Conservation (phyloP, 2,888 invertebrate species). For the Rhaphigaster nebulosa region DNA sequence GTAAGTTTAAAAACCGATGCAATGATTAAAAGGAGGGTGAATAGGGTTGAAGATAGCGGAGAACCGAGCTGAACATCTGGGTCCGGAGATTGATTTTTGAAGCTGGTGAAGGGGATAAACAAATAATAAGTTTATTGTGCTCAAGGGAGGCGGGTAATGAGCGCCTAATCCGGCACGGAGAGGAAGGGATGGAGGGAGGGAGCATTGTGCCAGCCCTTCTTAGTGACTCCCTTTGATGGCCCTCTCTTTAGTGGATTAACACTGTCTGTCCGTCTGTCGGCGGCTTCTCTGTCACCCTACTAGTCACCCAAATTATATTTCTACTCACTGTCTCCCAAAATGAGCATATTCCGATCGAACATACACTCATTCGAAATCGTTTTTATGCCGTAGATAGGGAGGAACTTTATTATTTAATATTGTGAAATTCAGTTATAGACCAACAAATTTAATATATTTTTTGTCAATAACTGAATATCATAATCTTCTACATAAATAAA, state of each 20-base stretch:
- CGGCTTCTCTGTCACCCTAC: background rate
- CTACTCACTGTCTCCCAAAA: background rate
- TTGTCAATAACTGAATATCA: no score
- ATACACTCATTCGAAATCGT: background rate
- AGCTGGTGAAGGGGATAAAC: conserved; percentile 49
- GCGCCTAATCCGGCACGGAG: conserved; percentile 34
- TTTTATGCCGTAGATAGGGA: background rate
- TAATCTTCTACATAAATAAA: no score
- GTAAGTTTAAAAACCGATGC: background rate
- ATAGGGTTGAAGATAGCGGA: background rate
- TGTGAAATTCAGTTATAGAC: no score
- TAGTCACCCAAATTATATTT: background rate
- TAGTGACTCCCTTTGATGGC: conserved; percentile 31
- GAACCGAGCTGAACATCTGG: background rate
- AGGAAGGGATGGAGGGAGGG: background rate
- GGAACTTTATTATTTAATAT: no score
- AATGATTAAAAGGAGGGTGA: background rate
- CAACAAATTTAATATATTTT: no score
- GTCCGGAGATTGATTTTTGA: conserved; percentile 12
- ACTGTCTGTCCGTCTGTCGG: conserved; percentile 29
- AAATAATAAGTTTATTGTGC: conserved; percentile 52
- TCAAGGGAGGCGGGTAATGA: conserved; percentile 45
- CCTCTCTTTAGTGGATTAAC: conserved; percentile 34
- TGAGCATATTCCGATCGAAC: background rate
- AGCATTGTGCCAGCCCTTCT: background rate